These are phyloP conservation scores for Corythornis madagascariensis DNA, from an alignment of 2,113 vertebrate genomes.

Conservation along the genomic window DNA sequence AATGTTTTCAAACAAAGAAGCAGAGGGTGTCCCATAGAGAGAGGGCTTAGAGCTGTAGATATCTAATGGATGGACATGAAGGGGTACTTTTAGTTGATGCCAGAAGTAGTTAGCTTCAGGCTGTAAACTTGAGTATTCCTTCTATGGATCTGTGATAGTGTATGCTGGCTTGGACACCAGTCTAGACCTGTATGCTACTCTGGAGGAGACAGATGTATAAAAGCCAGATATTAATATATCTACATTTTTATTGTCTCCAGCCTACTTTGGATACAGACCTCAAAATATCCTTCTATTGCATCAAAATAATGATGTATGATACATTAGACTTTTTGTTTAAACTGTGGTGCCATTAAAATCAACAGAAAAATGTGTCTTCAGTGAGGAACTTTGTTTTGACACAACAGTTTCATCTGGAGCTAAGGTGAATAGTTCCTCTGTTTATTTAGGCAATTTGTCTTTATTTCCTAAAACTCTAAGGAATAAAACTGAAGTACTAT, in stretches of 20 bases:
- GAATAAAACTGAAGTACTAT: background rate
- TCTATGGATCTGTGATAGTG: background rate
- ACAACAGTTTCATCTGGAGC: background rate
- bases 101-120: background rate
- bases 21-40: background rate
- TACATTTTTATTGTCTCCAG: background rate
- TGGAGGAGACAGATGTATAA: background rate
- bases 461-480: background rate
- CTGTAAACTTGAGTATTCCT: background rate
- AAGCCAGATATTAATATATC: background rate
- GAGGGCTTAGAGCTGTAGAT: background rate
- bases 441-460: background rate
- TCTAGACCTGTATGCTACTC: background rate
- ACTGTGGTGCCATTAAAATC: background rate
- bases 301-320: background rate
- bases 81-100: background rate
- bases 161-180: fast-evolving
- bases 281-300: background rate
- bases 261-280: background rate
- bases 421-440: background rate
- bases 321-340: background rate
- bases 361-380: background rate
- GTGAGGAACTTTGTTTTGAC: background rate
- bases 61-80: background rate
- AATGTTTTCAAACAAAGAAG: background rate